A percentile compares a stretch with the other conserved stretches of the same genome.
Evolutionary conservation across 2,888 invertebrate genomes (phyloP).

Genomic region (Carcina quercana): DNA sequence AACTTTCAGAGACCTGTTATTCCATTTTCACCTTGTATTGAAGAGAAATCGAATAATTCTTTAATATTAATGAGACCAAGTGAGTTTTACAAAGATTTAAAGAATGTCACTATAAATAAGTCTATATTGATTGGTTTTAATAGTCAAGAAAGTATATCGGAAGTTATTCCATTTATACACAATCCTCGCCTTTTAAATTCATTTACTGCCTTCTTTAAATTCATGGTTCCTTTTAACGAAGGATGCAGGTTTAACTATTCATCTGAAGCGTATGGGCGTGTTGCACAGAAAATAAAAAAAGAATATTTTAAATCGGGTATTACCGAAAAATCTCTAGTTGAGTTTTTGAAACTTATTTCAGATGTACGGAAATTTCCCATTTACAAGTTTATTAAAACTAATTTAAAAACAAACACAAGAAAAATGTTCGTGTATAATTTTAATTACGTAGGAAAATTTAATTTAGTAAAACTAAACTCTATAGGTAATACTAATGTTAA

Average conservation of each 20-base stretch:
- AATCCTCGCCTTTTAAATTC: constrained; percentile 43
- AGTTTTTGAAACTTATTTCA: constrained; percentile 51
- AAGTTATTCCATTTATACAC: constrained; percentile 53
- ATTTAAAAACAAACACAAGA: constrained; percentile 24
- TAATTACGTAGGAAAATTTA: constrained; percentile 55
- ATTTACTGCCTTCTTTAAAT: constrained; percentile 45
- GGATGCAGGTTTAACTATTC: constrained; percentile 42
- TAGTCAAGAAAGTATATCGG: constrained; percentile 64
- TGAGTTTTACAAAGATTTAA: constrained; percentile 22
- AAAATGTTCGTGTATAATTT: constrained; percentile 60
- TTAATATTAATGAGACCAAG: constrained; percentile 31
- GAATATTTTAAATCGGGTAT: constrained; percentile 44
- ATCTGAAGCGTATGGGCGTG: constrained; percentile 31
- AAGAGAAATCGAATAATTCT: constrained; percentile 32
- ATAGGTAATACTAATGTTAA: constrained; percentile 27
- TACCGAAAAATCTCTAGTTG: constrained; percentile 36
- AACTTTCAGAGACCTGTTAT: constrained; percentile 50
- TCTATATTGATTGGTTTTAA: constrained; percentile 67
- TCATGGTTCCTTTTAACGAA: constrained; percentile 52
- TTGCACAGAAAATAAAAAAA: constrained; percentile 39
- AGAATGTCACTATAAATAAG: constrained; percentile 23
- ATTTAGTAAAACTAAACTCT: constrained; percentile 46
- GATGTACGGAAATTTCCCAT: constrained; percentile 60
- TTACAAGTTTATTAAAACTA: constrained; percentile 48
- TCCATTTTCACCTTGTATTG: constrained; percentile 52